Base-by-base conservation (phyloP, 2,888 invertebrate species). In the Ectemnius cavifrons region DNA sequence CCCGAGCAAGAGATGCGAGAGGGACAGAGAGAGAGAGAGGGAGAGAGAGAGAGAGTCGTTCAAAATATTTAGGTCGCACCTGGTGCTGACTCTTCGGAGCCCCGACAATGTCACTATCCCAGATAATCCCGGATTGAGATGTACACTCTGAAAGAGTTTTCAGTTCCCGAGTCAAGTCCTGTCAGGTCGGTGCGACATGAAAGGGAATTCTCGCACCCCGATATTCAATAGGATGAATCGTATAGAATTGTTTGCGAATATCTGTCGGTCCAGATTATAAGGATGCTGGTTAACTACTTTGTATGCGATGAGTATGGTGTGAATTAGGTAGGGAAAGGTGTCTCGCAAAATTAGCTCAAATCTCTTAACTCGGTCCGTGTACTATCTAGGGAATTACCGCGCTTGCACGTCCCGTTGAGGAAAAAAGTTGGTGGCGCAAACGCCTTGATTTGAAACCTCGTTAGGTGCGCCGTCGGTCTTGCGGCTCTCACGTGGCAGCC, bases 21-120 rank as follows among this genome's bases (percentile, higher is more conserved):
- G 37, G 2, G 8, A 37, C 8, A 11, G 37, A 37, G 37, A 37
- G 8, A 37, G 65, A 52, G 57, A 11, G 37, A 6, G 8, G 8
- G 37, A 11, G 37, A 37, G 37, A 37, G 8, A 37, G 65, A 52
- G 57, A 61, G 45, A 67, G 37, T 60, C 71, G 63, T 73, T 68
- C 67, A 62, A 75, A 82, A 80, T 77, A 80, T 82, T 82, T 80
- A 52, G 20, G 62, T 45, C 23, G 67, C 76, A 79, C 75, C 76
- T 74, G 79, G 71, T 27, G 27, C n/a, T 73, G 75, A 73, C 63
- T 77, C 67, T 37, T 59, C 16, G 16, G 23, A 52, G 14, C 23
- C 8, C 37, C 49, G 56, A 8, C 16, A 61, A 58, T 67, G 67
- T 49, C 46, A 69, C 60, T 49, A 60, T 52, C 63, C 23, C 46